Conservation (phyloP, 2,113 vertebrate species). For the Galemys pyrenaicus region DNA sequence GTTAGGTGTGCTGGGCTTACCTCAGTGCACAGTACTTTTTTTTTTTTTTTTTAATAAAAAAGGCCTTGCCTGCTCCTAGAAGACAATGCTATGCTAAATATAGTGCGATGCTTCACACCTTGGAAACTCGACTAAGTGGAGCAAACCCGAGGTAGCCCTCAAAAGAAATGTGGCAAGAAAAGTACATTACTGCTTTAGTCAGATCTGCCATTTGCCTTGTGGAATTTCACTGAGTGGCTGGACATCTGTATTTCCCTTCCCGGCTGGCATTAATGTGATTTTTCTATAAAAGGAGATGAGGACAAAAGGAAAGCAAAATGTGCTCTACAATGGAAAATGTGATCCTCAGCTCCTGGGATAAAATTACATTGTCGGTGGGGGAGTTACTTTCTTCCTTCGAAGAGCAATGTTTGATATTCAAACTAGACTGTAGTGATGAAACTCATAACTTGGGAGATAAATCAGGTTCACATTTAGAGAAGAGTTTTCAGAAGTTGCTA, state of each 20-base stretch:
- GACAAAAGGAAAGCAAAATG: constrained; percentile 76
- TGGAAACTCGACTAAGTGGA: background rate
- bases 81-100: constrained; percentile 48
- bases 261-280: constrained; percentile 74
- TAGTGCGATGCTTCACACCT: background rate
- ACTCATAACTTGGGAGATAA: constrained; percentile 71
- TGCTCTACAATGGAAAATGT: constrained; percentile 45
- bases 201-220: background rate
- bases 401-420: constrained; percentile 79
- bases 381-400: constrained; percentile 64
- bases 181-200: background rate
- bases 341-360: constrained; percentile 50
- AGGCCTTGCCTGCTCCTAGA: background rate
- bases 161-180: constrained; percentile 39
- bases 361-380: constrained; percentile 78
- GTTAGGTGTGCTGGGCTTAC: background rate
- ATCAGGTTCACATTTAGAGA: constrained; percentile 76
- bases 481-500: constrained; percentile 62
- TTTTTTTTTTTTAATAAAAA: background rate
- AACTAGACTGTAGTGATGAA: constrained; percentile 71
- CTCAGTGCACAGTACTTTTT: background rate
- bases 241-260: background rate
- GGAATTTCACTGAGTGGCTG: background rate
- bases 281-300: constrained; percentile 75
- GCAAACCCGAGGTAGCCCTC: background rate